Conservation (phyloP, 1,140 invertebrate species). For the Heliconius hermathena region DNA sequence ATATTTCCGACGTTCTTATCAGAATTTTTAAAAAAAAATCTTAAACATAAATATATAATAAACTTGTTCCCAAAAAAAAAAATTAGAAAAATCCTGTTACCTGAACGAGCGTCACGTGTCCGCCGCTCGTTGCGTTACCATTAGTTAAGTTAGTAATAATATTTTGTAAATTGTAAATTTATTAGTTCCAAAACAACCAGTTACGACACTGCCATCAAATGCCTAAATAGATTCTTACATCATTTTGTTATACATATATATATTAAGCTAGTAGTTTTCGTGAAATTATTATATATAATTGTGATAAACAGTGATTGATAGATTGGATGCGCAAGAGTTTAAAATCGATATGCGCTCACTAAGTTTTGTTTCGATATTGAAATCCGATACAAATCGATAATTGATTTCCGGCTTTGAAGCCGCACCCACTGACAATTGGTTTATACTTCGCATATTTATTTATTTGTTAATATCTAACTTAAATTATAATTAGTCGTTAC, state of each 20-base stretch:
- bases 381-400: background rate
- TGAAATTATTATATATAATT: constrained; percentile 79
- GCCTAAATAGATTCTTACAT: constrained; percentile 74
- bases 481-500: constrained; percentile 75
- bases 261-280: constrained; percentile 64
- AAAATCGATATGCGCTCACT: constrained; percentile 19
- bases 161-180: constrained; percentile 70
- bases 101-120: constrained; percentile 75
- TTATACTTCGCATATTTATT: constrained; percentile 75
- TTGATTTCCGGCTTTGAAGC: background rate
- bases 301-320: constrained; percentile 78
- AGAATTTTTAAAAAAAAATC: background rate
- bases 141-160: constrained; percentile 76
- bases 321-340: constrained; percentile 45
- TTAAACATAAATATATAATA: background rate
- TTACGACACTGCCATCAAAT: constrained; percentile 81
- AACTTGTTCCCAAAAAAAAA: constrained; percentile 23
- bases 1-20: background rate
- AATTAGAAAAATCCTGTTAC: constrained; percentile 73
- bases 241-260: constrained; percentile 69
- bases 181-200: constrained; percentile 76
- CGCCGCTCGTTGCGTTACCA: constrained; percentile 80
- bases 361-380: constrained; percentile 23
- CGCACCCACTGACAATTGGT: constrained; percentile 52
- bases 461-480: constrained; percentile 69